phyloP scores from a whole-genome alignment of 2,888 invertebrate genomes.

The Erpobdella octoculata region DNA sequence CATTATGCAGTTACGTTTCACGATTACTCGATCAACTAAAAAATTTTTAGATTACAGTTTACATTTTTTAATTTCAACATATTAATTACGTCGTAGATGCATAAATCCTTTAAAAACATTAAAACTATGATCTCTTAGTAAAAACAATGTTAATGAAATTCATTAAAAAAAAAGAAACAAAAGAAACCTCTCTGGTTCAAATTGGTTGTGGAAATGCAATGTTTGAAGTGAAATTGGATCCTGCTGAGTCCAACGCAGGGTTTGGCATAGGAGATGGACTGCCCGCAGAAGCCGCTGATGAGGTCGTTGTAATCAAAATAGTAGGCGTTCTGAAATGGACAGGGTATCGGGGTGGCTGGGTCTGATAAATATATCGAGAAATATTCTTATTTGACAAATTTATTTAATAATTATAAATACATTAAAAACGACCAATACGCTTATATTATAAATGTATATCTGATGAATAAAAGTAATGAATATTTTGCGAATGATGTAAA shows the following conservation, averaged over 20 bases:
- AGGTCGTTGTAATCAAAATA: slow-evolving; percentile 36
- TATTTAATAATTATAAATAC: background rate
- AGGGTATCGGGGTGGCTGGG: slow-evolving; percentile 30
- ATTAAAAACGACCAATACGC: background rate
- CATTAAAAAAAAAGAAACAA: background rate
- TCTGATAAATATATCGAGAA: slow-evolving; percentile 25
- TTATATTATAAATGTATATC: too few relatives aligned
- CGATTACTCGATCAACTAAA: background rate
- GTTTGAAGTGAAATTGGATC: slow-evolving; percentile 36
- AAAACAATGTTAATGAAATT: background rate
- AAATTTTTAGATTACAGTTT: background rate
- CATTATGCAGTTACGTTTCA: too few relatives aligned
- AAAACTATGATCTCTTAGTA: too few relatives aligned
- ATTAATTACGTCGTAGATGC: too few relatives aligned
- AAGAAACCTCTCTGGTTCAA: slow-evolving; percentile 29
- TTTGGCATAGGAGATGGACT: slow-evolving; percentile 34
- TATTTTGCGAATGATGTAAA: too few relatives aligned
- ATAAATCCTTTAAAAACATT: too few relatives aligned
- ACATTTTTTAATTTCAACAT: background rate
- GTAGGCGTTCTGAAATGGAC: slow-evolving; percentile 35
- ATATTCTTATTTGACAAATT: background rate
- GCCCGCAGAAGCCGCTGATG: slow-evolving; percentile 32
- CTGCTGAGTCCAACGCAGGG: slow-evolving; percentile 33
- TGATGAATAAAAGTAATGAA: slow-evolving; percentile 5
- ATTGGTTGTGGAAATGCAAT: slow-evolving; percentile 27